Base-by-base conservation (phyloP, 2,797 vertebrate genomes). In the Sphenopsis melanotis region DNA sequence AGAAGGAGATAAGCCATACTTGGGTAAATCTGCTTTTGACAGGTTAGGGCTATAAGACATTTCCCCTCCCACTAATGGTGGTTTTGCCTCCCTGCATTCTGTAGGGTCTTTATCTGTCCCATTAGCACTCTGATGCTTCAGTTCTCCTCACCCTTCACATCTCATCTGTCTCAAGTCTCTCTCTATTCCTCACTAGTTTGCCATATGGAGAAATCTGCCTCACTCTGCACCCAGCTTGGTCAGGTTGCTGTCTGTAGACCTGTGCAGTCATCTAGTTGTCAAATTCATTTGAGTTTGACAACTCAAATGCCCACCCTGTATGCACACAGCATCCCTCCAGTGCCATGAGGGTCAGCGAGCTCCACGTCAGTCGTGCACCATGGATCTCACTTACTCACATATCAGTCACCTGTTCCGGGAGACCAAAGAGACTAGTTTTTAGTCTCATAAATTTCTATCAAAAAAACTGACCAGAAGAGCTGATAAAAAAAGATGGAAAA, bases 51-150 rank as follows among this genome's bases (percentile, higher is more conserved):
- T 59, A 10, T 53, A 74, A 91, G 3, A 9, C 4, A 16, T 39
- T 72, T 3, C 1, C 8, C 3, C 9, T 46, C 1, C 7, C 6
- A 10, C 2, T 69, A 37, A 39, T 6, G 7, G 13, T 55, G 4
- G 0, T 39, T 57, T 65, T 61, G 2, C 11, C 30, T 70, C 5
- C 5, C 10, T 46, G 10, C 8, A 1, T 34, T 57, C 39, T 26
- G 3, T 32, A 80, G n/a, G 9, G 3, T 46, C 5, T 8, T 20
- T 34, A 21, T 77, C 18, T 55, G 6, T 59, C 18, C 37, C 16
- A 19, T 41, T 65, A 47, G 18, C 9, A 32, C 27, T 71, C 24
- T 68, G 10, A 30, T 21, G 6, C 23, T 65, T 57, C 23, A 66
- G 9, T 4, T 24, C 13, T 77, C 13, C 23, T 64, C 44, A 74